Evolutionary conservation across 2,888 invertebrate species (phyloP).

Genomic region (Antitype chi): DNA sequence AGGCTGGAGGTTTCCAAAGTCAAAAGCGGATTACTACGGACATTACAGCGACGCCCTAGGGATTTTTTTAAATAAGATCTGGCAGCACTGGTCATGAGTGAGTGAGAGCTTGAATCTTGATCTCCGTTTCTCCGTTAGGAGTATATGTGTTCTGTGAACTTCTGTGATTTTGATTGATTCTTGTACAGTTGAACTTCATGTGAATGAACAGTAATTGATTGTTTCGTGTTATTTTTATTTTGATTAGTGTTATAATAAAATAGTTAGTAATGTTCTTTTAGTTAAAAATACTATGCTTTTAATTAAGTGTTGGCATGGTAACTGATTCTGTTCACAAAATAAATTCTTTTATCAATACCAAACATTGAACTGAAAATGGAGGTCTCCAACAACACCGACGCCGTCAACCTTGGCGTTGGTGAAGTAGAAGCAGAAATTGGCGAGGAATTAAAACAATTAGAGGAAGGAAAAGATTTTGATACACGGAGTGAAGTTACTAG

Average conservation of each 20-base stretch:
- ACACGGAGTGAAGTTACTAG: constrained; percentile 97
- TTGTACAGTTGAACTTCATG: constrained; percentile 36
- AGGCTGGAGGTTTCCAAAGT: not conserved
- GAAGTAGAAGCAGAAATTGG: constrained; percentile 94
- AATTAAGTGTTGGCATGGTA: constrained; percentile 33
- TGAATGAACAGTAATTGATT: constrained; percentile 40
- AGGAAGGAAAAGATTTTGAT: constrained; percentile 94
- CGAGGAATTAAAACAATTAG: constrained; percentile 94
- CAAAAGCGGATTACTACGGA: not conserved
- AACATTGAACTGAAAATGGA: constrained; percentile 82
- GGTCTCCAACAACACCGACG: constrained; percentile 90
- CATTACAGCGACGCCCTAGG: not conserved
- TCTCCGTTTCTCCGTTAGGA: no score
- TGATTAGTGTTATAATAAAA: constrained; percentile 30
- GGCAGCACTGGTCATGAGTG: constrained; percentile 1
- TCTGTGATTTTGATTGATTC: no score
- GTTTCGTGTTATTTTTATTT: constrained; percentile 57
- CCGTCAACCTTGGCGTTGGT: constrained; percentile 92
- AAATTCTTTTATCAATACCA: constrained; percentile 32
- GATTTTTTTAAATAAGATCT: not conserved
- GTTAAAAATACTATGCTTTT: constrained; percentile 38
- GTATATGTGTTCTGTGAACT: no score
- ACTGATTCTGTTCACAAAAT: constrained; percentile 25
- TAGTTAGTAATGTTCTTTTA: constrained; percentile 23
- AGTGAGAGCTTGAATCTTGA: not conserved